Evolutionary conservation across 2,797 vertebrate genomes (phyloP).

Genomic region (Esox masquinongy): DNA sequence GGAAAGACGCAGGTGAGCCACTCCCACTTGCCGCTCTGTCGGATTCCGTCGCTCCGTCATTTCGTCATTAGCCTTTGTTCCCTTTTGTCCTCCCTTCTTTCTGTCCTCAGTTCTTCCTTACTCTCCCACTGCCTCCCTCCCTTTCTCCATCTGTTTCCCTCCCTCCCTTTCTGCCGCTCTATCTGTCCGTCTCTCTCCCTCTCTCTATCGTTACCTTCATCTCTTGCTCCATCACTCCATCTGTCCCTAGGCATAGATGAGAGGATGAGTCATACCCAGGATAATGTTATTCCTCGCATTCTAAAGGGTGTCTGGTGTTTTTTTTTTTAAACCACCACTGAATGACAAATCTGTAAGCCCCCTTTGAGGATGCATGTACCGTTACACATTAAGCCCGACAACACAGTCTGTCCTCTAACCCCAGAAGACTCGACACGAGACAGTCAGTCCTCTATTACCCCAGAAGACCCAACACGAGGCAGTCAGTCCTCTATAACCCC

Average conservation of each 20-base stretch:
- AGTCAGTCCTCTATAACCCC: too few species aligned
- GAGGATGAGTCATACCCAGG: conserved; percentile 13
- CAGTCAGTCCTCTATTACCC: too few species aligned
- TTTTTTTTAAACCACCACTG: neutral
- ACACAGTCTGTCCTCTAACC: too few species aligned
- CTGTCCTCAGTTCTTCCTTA: too few species aligned
- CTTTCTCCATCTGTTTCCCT: neutral
- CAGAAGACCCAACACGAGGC: too few species aligned
- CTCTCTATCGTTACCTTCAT: neutral
- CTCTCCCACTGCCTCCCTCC: neutral
- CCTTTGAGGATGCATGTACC: too few species aligned
- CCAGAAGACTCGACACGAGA: too few species aligned
- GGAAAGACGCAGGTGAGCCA: conserved; percentile 95
- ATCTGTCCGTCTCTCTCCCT: neutral
- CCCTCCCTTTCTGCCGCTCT: conserved; percentile 9
- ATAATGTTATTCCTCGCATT: neutral
- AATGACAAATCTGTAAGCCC: neutral
- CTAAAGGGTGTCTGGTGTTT: neutral
- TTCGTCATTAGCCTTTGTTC: too few species aligned
- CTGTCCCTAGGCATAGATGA: neutral
- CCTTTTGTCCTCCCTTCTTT: neutral
- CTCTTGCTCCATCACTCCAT: neutral
- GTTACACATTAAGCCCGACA: too few species aligned
- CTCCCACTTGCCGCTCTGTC: neutral
- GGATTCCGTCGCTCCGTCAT: neutral